A percentile compares a stretch with the other conserved stretches of the same genome.
Conservation (phyloP, 2,113 vertebrate species). For the Patagioenas fasciata region DNA sequence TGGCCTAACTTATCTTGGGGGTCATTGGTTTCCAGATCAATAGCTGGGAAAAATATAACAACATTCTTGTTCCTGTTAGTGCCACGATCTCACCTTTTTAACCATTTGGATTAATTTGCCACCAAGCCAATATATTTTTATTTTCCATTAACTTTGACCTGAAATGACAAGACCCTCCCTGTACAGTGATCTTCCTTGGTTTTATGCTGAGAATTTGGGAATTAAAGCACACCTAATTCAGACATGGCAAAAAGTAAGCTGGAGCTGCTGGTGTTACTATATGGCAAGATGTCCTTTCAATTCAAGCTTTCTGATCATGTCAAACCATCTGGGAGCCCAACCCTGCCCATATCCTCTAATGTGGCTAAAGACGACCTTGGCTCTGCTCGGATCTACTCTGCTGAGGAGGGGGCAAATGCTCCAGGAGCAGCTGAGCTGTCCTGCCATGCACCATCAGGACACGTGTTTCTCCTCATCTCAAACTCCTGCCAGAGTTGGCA, state of each 20-base stretch:
- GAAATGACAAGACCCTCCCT: neutral
- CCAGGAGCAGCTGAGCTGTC: neutral
- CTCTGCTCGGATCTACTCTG: accelerated
- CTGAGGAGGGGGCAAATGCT: accelerated
- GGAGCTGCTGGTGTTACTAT: neutral
- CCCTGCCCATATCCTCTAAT: neutral
- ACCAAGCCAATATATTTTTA: neutral
- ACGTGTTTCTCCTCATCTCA: neutral
- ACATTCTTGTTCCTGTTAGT: neutral
- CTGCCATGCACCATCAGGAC: neutral
- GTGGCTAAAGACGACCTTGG: neutral
- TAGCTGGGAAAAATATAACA: neutral
- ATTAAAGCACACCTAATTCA: neutral
- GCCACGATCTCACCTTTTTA: neutral
- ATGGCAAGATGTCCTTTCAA: neutral
- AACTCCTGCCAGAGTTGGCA: neutral
- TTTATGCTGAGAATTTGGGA: neutral
- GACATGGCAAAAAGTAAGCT: neutral
- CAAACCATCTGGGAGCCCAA: neutral
- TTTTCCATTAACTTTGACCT: neutral
- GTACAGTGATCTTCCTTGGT: neutral
- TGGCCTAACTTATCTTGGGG: neutral
- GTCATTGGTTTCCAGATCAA: neutral
- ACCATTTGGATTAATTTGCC: neutral
- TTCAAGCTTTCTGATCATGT: neutral